Conservation (phyloP, 1,140 invertebrate genomes). For the Pollicipes pollicipes region DNA sequence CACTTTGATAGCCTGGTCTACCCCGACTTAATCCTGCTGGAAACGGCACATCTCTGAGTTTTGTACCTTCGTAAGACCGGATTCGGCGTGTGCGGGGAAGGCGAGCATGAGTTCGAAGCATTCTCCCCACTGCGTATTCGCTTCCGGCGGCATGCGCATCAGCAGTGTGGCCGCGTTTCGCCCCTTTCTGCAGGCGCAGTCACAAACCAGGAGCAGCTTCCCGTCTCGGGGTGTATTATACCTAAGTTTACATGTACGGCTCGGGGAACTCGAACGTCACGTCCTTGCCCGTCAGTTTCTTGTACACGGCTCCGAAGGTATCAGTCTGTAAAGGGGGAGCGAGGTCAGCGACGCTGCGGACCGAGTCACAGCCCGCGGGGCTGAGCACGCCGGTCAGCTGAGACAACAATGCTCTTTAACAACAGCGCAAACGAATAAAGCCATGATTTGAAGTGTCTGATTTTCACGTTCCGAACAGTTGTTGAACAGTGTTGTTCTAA, state of each 20-base stretch:
- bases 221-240: neutral
- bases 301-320: constrained; percentile 95
- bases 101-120: too few species aligned
- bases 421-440: constrained; percentile 4
- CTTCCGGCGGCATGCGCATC: too few species aligned
- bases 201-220: too few species aligned
- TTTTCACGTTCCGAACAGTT: neutral
- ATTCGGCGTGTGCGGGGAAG: too few species aligned
- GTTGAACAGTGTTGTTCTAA: too few species aligned
- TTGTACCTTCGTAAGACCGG: too few species aligned
- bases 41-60: too few species aligned
- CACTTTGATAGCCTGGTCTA: too few species aligned
- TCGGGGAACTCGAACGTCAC: constrained; percentile 98
- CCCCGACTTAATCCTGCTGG: too few species aligned
- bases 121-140: too few species aligned
- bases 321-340: constrained; percentile 56
- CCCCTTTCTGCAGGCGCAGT: too few species aligned
- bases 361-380: neutral
- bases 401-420: constrained; percentile 15
- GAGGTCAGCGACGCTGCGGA: neutral
- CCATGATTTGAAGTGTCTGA: neutral
- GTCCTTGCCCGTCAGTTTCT: constrained; percentile 95
- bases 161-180: too few species aligned
- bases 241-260: constrained; percentile 45
- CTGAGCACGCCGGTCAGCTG: neutral